Conservation (phyloP, 2,797 vertebrate species). For the Anguilla obscura region DNA sequence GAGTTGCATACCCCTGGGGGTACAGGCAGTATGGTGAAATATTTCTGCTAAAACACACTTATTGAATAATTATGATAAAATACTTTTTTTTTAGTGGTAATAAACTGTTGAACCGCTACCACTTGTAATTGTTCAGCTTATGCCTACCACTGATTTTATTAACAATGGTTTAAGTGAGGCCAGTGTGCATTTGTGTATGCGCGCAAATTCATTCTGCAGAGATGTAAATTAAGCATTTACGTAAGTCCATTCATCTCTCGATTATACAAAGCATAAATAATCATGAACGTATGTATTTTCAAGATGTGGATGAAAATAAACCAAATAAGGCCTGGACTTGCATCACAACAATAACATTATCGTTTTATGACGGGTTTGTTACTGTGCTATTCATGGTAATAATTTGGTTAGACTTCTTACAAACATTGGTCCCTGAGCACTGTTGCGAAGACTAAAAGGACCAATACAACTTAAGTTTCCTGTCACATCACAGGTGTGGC, state of each 20-base stretch:
- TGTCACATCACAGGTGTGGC: no score
- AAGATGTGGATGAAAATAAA: no score
- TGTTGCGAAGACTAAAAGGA: neutral
- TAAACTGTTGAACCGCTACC: neutral
- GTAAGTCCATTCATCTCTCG: neutral
- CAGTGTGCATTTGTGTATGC: neutral
- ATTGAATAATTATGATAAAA: neutral
- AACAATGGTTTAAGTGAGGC: neutral
- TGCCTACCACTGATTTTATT: constrained; percentile 20
- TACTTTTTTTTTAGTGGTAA: neutral
- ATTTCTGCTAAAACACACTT: neutral
- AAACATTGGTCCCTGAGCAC: no score
- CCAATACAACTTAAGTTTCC: neutral
- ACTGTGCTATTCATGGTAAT: no score
- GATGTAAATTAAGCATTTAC: neutral
- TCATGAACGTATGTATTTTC: no score
- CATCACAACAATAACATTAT: no score
- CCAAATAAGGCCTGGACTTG: no score
- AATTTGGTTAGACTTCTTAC: no score
- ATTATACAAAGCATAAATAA: neutral
- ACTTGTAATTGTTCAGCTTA: constrained; percentile 22
- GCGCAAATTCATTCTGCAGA: neutral
- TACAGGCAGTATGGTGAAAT: neutral
- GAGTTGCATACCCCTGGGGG: neutral
- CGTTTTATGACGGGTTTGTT: no score